These are phyloP conservation scores for Ferrisia virgata DNA, from an alignment of 2,888 invertebrate species.

Conservation along the genomic window DNA sequence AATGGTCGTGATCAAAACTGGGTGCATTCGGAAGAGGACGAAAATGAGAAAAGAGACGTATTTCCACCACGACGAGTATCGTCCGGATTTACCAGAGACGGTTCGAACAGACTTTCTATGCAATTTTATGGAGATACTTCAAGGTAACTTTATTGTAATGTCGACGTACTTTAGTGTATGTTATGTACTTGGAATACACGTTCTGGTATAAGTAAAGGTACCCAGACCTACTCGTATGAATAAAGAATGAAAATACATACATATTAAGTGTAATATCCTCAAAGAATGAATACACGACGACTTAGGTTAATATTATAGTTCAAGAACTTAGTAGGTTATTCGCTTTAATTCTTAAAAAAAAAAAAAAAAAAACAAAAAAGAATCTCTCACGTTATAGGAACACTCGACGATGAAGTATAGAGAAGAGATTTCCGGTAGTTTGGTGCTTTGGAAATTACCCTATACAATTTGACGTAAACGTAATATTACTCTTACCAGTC, in stretches of 20 bases:
- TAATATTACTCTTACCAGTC: neutral
- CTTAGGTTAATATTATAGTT: neutral
- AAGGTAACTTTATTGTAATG: constrained; percentile 58
- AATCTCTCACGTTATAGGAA: neutral
- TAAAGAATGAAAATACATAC: neutral
- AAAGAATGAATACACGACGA: neutral
- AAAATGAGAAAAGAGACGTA: constrained; percentile 46
- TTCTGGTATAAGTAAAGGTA: neutral
- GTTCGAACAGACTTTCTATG: constrained; percentile 75
- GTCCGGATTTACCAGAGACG: constrained; percentile 58
- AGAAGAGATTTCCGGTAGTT: neutral
- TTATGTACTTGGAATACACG: neutral
- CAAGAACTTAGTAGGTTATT: constrained; percentile 2
- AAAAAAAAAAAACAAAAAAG: too few relatives aligned
- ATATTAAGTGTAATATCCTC: neutral
- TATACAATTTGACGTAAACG: neutral
- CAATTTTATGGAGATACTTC: constrained; percentile 77
- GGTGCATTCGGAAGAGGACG: constrained; percentile 46
- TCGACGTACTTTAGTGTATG: neutral
- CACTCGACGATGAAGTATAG: neutral
- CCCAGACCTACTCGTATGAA: neutral
- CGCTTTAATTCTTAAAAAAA: neutral
- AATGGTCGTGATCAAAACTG: constrained; percentile 33
- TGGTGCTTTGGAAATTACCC: neutral
- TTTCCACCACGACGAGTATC: constrained; percentile 47